A percentile compares a stretch with the other conserved stretches of the same genome.
Conservation (phyloP, 2,113 vertebrate genomes). For the Centropristis striata region DNA sequence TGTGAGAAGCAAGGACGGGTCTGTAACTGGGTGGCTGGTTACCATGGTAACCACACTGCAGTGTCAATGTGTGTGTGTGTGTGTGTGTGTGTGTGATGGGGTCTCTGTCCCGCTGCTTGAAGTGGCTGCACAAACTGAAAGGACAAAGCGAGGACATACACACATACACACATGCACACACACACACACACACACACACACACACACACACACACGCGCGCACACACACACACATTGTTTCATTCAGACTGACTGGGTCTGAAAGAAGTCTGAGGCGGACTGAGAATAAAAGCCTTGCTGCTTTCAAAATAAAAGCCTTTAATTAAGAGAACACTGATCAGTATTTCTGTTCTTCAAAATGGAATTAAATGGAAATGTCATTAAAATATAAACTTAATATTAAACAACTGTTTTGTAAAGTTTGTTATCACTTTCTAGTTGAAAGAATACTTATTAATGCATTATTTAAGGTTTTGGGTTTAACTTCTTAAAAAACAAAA, state of each 20-base stretch:
- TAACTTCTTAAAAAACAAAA: no score
- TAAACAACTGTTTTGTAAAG: neutral
- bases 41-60: slow-evolving; percentile 67
- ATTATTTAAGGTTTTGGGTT: no score
- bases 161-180: slow-evolving; percentile 29
- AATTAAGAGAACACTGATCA: neutral
- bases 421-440: no score
- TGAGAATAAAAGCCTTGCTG: slow-evolving; percentile 27
- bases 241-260: slow-evolving; percentile 65
- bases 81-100: slow-evolving; percentile 13
- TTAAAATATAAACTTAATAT: neutral
- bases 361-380: neutral
- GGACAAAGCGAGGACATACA: slow-evolving; percentile 14
- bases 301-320: slow-evolving; percentile 57
- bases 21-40: slow-evolving; percentile 50
- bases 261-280: slow-evolving; percentile 10
- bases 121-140: slow-evolving; percentile 56
- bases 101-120: slow-evolving; percentile 30
- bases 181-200: slow-evolving; percentile 47
- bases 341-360: neutral
- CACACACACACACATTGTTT: neutral
- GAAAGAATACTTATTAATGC: no score
- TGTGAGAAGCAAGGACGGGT: slow-evolving; percentile 13
- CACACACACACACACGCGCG: slow-evolving; percentile 38
- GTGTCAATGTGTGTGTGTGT: slow-evolving; percentile 24